These are phyloP conservation scores for Sthenelais limicola DNA, from an alignment of 2,888 invertebrate species.

Conservation along the genomic window DNA sequence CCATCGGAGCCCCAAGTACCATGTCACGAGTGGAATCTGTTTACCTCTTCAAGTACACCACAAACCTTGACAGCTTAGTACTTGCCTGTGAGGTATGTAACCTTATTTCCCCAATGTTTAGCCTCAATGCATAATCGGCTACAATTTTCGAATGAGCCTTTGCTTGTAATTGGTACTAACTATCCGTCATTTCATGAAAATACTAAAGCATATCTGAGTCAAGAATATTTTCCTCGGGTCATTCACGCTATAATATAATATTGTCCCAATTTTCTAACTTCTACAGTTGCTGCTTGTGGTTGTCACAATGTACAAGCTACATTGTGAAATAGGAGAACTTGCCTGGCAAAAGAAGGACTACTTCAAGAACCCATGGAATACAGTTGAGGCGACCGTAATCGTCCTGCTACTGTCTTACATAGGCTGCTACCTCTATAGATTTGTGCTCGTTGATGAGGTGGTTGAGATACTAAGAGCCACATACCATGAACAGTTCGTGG, in stretches of 20 bases:
- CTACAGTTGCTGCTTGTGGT: constrained; percentile 65
- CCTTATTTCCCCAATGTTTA: no score
- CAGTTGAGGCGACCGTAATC: constrained; percentile 48
- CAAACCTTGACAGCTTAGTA: constrained; percentile 62
- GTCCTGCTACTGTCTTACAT: constrained; percentile 54
- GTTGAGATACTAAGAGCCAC: constrained; percentile 64
- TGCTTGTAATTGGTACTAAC: no score
- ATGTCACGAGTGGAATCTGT: constrained; percentile 59
- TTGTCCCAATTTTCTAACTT: not conserved
- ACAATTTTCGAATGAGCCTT: no score
- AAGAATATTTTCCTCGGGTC: no score
- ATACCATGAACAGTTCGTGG: constrained; percentile 66
- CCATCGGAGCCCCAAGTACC: constrained; percentile 59
- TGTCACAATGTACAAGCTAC: constrained; percentile 59
- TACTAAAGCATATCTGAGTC: no score
- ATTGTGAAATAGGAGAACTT: constrained; percentile 54
- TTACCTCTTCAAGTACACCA: constrained; percentile 65
- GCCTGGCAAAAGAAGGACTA: constrained; percentile 56
- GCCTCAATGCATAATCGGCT: no score
- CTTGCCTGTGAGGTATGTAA: constrained; percentile 67
- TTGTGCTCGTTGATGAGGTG: constrained; percentile 62
- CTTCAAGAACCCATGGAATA: constrained; percentile 64
- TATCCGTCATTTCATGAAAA: no score
- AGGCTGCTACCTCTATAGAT: constrained; percentile 65
- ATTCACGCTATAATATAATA: no score